Evolutionary conservation across 2,113 vertebrate genomes (phyloP), one percentile per base, ranked within the genome.

Genomic region (Halcyon senegalensis): DNA sequence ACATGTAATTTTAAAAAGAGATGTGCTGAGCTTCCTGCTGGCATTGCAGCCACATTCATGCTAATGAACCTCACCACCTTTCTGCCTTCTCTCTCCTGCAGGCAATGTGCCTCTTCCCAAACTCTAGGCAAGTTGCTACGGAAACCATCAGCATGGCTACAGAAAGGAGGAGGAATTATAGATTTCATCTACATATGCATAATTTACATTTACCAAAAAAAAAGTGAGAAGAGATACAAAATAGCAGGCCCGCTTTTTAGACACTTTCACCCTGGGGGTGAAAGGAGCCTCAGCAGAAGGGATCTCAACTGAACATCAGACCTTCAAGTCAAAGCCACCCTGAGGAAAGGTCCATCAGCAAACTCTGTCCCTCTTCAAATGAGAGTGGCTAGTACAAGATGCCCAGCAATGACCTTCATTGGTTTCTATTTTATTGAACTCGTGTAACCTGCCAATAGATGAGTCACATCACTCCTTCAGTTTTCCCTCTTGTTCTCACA

Each of bases 61-160:
- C 33, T 67, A 37, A 89, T 0, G 3, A 93, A 10, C 13, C 35
- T n/a, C 8, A 48, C 41, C n/a, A 35, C 24, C 41, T 76, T 82
- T 76, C 35, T 83, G 50, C 20, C 27, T 90, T 85, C 30, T 67
- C 39, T 23, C 8, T 93, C 20, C 18, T n/a, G n/a, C 51, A 78
- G 43, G 10, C 68, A 55, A n/a, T 39, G 37, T 1, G 2, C 31
- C 7, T 72, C 24, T 24, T 74, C 77, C 50, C 58, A 88, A 83
- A 90, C 30, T 83, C 35, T 16, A 62, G 41, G 44, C 37, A 84
- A 86, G 90, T 97, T 95, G 67, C 83, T 83, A 92, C 77, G 90
- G 95, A 94, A 90, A 97, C 92, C 67, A 84, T 60, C 76, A 53
- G 28, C 11, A 3, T 77, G 53, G 41, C 67, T 90, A 62, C 31